Evolutionary conservation across 2,888 invertebrate species (phyloP), one percentile per base, ranked within the genome.

Genomic region (Hololepta plana): DNA sequence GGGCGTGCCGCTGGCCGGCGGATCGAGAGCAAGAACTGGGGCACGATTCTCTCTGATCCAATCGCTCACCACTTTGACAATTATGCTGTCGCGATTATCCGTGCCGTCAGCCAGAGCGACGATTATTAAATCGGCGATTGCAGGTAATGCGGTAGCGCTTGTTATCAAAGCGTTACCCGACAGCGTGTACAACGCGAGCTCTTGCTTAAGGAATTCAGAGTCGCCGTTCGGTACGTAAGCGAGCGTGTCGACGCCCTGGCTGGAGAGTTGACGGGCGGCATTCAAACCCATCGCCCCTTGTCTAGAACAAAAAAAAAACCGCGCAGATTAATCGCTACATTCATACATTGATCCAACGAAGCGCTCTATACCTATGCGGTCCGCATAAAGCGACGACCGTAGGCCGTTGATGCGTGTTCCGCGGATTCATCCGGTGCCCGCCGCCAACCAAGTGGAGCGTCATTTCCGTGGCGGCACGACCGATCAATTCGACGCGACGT

Each of bases 361-460:
- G 11, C n/a, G 12, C 7, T 24, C 7, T 16, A 45, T 62, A 62
- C 44, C 61, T 60, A 51, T 79, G 73, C 15, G 74, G 63, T 24
- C 71, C 72, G 38, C 70, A 72, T 42, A 87, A 60, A 33, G 79
- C 70, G 28, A 75, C 76, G 24, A 82, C 80, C 23, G 67, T 67
- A 28, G 88, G 88, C 63, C 72, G 67, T 57, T 90, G 90, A 57
- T 90, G 90, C 34, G 73, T 72, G 55, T 90, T 90, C 42, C 76
- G 71, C 23, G 85, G 76, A 47, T 79, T 82, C 29, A 88, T 60
- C 27, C 87, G 62, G 42, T 84, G 74, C 17, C 73, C 76, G 26
- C 90, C 88, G 20, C 90, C 90, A 30, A 82, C 57, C 26, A 90
- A 59, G 39, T 79, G 74, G 7, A 84, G 64, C 33, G 77, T 75